phyloP scores from a whole-genome alignment of 1,140 invertebrate genomes.

The Asbolus verrucosus region DNA sequence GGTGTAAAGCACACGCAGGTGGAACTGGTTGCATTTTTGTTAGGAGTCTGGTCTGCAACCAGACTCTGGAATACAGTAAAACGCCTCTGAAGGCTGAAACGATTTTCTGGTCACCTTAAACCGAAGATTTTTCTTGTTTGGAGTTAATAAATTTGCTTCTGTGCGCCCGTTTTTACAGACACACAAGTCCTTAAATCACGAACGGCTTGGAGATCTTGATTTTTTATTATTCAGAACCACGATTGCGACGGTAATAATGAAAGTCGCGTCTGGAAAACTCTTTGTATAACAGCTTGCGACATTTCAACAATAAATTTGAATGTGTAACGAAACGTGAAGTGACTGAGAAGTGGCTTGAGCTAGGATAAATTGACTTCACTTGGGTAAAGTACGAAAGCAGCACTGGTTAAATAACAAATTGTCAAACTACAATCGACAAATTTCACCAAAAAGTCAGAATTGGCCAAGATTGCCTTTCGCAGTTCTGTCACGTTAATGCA shows the following conservation, averaged over 20 bases:
- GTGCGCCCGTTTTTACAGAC: no score
- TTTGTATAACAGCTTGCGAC: slow-evolving; percentile 41
- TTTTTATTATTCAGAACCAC: slow-evolving; percentile 41
- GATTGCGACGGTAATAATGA: slow-evolving; percentile 50
- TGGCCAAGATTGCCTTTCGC: no score
- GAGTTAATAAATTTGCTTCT: no score
- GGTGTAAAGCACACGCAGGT: slow-evolving; percentile 37
- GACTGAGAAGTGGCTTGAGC: not conserved
- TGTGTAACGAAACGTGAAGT: slow-evolving; percentile 32
- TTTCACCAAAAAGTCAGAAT: not conserved
- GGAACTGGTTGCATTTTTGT: slow-evolving; percentile 48
- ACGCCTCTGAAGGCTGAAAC: slow-evolving; percentile 29
- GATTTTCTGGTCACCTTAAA: slow-evolving; percentile 29
- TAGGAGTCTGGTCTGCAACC: slow-evolving; percentile 35
- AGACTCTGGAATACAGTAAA: slow-evolving; percentile 34
- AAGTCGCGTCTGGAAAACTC: slow-evolving; percentile 27
- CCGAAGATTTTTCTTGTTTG: not conserved
- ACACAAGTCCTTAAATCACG: no score
- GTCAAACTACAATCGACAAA: not conserved
- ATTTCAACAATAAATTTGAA: slow-evolving; percentile 27
- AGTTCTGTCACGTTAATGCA: no score
- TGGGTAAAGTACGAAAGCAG: no score
- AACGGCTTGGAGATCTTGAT: no score
- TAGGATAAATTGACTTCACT: not conserved
- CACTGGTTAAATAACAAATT: not conserved